Conservation (phyloP, 2,113 vertebrate genomes). For the Sinocyclocheilus anophthalmus region DNA sequence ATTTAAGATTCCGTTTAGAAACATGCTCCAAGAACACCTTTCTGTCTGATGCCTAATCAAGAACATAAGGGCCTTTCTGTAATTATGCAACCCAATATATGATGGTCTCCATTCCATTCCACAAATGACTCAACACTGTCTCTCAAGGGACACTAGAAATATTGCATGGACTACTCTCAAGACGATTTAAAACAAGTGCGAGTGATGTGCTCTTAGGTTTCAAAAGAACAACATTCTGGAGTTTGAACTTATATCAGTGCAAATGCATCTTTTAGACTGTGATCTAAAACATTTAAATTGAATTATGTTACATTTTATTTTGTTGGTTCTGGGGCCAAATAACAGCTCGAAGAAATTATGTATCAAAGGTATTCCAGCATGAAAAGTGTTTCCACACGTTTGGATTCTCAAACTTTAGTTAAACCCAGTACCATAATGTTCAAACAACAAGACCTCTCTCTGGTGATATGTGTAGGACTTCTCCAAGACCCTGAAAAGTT, state of each 20-base stretch:
- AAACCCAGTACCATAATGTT: background rate
- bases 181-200: conserved; percentile 67
- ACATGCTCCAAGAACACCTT: conserved; percentile 24
- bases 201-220: conserved; percentile 54
- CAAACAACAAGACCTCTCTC: too few species aligned
- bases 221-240: conserved; percentile 49
- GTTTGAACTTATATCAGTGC: conserved; percentile 54
- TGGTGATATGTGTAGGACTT: too few species aligned
- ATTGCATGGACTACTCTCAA: conserved; percentile 47
- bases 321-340: conserved; percentile 37
- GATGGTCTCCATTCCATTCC: conserved; percentile 40
- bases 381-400: background rate
- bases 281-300: conserved; percentile 56
- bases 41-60: conserved; percentile 37
- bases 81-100: conserved; percentile 31
- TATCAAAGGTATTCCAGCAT: conserved; percentile 7
- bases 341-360: background rate
- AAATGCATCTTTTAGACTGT: conserved; percentile 55
- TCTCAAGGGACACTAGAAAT: conserved; percentile 53
- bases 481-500: background rate
- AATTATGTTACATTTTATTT: conserved; percentile 55
- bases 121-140: conserved; percentile 11
- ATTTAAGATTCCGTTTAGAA: conserved; percentile 32
- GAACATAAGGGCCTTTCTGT: conserved; percentile 10
- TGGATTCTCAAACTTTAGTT: background rate